Evolutionary conservation across 2,888 invertebrate genomes (phyloP), one percentile per base, ranked within the genome.

Genomic region (Heteropelma amictum): DNA sequence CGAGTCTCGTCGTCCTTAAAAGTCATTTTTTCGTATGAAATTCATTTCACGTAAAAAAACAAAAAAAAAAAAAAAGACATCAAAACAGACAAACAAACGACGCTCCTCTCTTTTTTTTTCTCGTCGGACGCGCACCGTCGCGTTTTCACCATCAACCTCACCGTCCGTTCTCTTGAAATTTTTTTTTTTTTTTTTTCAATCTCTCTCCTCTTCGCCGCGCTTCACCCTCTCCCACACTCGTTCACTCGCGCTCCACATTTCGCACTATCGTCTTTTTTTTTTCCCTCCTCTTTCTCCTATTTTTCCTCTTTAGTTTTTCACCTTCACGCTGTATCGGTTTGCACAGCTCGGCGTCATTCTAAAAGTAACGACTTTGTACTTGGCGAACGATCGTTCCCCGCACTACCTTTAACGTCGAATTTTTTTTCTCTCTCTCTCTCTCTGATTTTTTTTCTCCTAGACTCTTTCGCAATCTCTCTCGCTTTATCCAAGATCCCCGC

Each of bases 31-130:
- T 75, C 72, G 78, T 78, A 79, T 77, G 74, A 82, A 83, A 82
- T 73, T 79, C 79, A 60, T 80, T 83, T 77, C 74, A 80, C 82
- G 82, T 82, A 23, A n/a, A 64, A 26, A 68, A 49, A 83, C 2
- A 64, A 26, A 68, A 49, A 83, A 84, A 83, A 81, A 81, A 71
- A 79, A 72, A n/a, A n/a, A n/a, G n/a, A n/a, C n/a, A n/a, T n/a
- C n/a, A n/a, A n/a, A n/a, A n/a, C n/a, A n/a, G n/a, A n/a, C n/a
- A n/a, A n/a, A n/a, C n/a, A n/a, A n/a, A n/a, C n/a, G n/a, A n/a
- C n/a, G n/a, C n/a, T 63, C 76, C 65, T 53, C 35, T 75, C 38
- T 77, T 64, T 75, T 58, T 72, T 60, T 67, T 77, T 77, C 77
- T 79, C 76, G 74, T 17, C 45, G 53, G 51, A 72, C 63, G 70